Evolutionary conservation across 2,797 vertebrate genomes (phyloP), one percentile per base, ranked within the genome.

Genomic region (Lophius americanus): DNA sequence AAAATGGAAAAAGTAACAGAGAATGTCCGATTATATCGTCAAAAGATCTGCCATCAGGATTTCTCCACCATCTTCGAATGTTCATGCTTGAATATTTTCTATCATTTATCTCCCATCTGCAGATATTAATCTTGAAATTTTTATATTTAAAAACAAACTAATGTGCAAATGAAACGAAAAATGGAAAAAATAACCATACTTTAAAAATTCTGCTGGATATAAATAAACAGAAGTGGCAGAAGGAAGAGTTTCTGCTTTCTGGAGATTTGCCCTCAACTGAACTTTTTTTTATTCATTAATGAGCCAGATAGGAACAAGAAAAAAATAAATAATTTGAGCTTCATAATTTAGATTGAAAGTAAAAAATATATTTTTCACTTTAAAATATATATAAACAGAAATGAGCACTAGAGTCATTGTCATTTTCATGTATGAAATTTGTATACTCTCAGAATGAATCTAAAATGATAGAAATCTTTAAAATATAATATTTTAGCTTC

Each of bases 81-180:
- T 59, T 47, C 50, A 44, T 35, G 37, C 50, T 60, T 54, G 6
- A 54, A 7, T 37, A 64, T 71, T 14, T 58, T 68, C 53, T 9
- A 13, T 2, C 55, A 42, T 23, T 64, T 64, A 47, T 1, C 51
- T 1, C 3, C 36, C 36, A 11, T 47, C 4, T 5, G 38, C 0
- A 33, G 13, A 44, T 8, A 53, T 37, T 56, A 42, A 81, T 61
- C 14, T 5, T 43, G 60, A 73, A 7, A 3, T 62, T 75, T 82
- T 63, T 9, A 51, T 37, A 41, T 75, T 44, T 68, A 80, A 88
- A 88, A 81, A 76, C 67, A 68, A 0, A 3, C 0, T 58, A 2
- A 3, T 3, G 12, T 33, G 4, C 1, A 33, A 42, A 56, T 56
- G 23, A 84, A 89, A 90, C 78, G 84, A 89, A 88, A 79, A 79